A percentile compares a stretch with the other conserved stretches of the same genome.
These are phyloP conservation scores for Cinclus cinclus DNA, from an alignment of 2,113 vertebrate genomes.

Conservation along the genomic window DNA sequence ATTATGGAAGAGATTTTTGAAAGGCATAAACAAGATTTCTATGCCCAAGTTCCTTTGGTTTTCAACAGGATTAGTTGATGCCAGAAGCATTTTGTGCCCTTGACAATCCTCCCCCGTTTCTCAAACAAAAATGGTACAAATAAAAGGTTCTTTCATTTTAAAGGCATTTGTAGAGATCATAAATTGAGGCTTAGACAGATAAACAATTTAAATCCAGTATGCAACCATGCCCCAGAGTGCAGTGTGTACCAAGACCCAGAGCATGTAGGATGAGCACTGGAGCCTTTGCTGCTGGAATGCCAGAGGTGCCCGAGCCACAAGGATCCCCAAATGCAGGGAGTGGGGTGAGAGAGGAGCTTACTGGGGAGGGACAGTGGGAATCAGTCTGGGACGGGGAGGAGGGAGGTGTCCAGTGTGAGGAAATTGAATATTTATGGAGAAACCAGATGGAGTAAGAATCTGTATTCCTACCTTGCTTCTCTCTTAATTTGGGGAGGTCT, in stretches of 20 bases:
- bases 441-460: neutral
- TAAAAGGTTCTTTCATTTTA: conserved; percentile 1
- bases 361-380: neutral
- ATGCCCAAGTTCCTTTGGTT: neutral
- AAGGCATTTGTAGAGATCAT: neutral
- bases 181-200: neutral
- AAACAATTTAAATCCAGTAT: conserved; percentile 5
- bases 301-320: neutral
- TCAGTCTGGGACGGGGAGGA: neutral
- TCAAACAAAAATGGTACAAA: neutral
- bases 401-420: neutral
- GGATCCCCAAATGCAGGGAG: neutral
- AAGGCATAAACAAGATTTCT: neutral
- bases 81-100: neutral
- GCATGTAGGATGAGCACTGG: neutral
- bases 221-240: neutral
- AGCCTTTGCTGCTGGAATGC: neutral
- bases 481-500: neutral
- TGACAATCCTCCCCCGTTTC: neutral
- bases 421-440: neutral
- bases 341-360: neutral
- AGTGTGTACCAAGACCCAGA: neutral
- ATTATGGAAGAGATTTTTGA: conserved; percentile 4
- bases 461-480: neutral
- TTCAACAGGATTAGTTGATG: neutral